phyloP scores from a whole-genome alignment of 2,888 invertebrate species.

The Amphipoea oculea region DNA sequence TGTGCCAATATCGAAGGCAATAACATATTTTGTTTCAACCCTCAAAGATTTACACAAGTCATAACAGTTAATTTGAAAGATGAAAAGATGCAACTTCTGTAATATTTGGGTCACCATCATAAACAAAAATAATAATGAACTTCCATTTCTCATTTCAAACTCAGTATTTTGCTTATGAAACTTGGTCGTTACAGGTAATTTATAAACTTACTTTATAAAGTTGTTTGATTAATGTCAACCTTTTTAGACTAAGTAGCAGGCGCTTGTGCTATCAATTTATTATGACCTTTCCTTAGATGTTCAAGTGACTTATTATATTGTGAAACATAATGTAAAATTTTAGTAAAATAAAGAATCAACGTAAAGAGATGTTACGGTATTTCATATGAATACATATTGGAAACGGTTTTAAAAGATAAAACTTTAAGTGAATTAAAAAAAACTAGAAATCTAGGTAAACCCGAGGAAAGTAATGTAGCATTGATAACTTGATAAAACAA shows the following conservation, averaged over 20 bases:
- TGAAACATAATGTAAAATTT: not conserved
- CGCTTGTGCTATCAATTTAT: constrained; percentile 61
- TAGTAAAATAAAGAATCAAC: not conserved
- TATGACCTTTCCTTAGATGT: constrained; percentile 37
- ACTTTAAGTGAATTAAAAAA: too few relatives aligned
- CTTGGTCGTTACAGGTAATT: constrained; percentile 70
- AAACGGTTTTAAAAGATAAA: not conserved
- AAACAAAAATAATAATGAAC: constrained; percentile 69
- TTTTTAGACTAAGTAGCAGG: constrained; percentile 59
- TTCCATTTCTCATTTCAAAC: constrained; percentile 62
- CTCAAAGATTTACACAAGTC: constrained; percentile 31
- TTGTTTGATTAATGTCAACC: constrained; percentile 71
- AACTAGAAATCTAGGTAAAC: not conserved
- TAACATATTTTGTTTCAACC: constrained; percentile 23
- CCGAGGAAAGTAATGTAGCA: not conserved
- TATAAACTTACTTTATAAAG: constrained; percentile 68
- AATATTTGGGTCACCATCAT: constrained; percentile 32
- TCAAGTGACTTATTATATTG: constrained; percentile 8
- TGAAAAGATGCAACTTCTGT: constrained; percentile 42
- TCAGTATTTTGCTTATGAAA: constrained; percentile 72
- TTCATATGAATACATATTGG: not conserved
- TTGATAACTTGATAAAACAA: not conserved
- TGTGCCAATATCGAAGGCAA: constrained; percentile 15
- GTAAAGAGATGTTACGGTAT: not conserved
- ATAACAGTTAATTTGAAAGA: constrained; percentile 33